These are phyloP conservation scores for Syngnathoides biaculeatus DNA, from an alignment of 2,113 vertebrate species.

Conservation along the genomic window DNA sequence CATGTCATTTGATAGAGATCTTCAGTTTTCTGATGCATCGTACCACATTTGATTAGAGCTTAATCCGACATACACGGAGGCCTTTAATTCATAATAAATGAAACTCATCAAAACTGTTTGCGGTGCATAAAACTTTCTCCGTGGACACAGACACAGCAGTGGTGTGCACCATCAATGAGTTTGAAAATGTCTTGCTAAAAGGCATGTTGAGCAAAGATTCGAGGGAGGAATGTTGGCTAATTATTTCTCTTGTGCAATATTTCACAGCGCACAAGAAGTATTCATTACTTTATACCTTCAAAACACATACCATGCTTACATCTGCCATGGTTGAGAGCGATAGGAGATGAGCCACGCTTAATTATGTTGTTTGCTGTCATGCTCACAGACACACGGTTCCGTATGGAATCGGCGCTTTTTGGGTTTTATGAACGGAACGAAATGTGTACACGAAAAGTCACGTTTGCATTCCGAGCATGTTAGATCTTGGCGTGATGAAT, in stretches of 20 bases:
- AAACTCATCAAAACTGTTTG: background rate
- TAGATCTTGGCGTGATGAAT: conserved; percentile 11
- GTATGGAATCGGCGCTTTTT: conserved; percentile 5
- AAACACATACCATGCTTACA: conserved; percentile 20
- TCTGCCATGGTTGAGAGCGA: conserved; percentile 13
- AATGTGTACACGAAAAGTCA: background rate
- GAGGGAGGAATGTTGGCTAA: conserved; percentile 13
- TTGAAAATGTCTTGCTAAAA: conserved; percentile 4
- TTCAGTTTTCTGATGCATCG: conserved; percentile 17
- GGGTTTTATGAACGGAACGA: background rate
- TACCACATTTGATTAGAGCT: conserved; percentile 18
- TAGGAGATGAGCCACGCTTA: conserved; percentile 33
- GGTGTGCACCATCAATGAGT: background rate
- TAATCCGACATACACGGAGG: conserved; percentile 30
- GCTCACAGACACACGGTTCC: conserved; percentile 36
- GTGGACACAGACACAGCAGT: background rate
- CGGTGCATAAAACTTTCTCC: background rate
- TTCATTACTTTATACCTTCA: conserved; percentile 16
- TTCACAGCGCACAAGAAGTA: conserved; percentile 21
- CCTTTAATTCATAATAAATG: conserved; percentile 34
- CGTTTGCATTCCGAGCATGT: conserved; percentile 4
- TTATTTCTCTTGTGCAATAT: conserved; percentile 22
- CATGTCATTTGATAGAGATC: conserved; percentile 28
- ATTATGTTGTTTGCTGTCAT: conserved; percentile 21
- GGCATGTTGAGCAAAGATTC: background rate